Base-by-base conservation (phyloP, 2,888 invertebrate species). In the Rutpela maculata region DNA sequence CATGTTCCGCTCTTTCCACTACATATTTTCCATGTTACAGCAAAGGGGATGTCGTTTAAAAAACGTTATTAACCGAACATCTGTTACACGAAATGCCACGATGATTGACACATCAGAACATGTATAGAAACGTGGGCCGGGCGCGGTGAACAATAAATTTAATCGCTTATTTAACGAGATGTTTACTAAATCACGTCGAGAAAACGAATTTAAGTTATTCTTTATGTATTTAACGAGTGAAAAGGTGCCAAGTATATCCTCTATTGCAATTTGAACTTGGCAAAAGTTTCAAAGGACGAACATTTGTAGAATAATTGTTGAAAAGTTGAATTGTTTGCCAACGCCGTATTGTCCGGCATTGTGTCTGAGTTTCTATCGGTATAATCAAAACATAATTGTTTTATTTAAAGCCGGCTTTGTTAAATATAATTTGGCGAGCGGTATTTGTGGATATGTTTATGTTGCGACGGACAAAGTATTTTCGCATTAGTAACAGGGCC, bases 221-320 rank as follows among this genome's bases (percentile, higher is more conserved):
- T 15, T 65, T 65, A 65, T 65, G 15, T n/a, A 43, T 12, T 38
- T 43, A 38, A 65, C 17, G 12, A 38, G 35, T 38, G n/a, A n/a
- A 31, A 26, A 35, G 38, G 35, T 65, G 65, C 43, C 65, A 65
- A 65, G n/a, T n/a, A 43, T 65, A 38, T 65, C 26, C 18, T 35
- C 19, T 38, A 38, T 38, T 10, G 65, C 43, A 65, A 65, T 65
- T 43, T 43, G 65, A 65, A 65, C 43, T 65, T 43, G 31, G 65
- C 65, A 65, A 15, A 65, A 19, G 65, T 65, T 65, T 18, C 65
- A 18, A 43, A 65, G 18, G 17, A n/a, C 60, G 65, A 43, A 19
- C 17, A 65, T 65, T 65, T 65, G 65, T 43, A 19, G 4, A 17
- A 65, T 43, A 65, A 65, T 65, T 65, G 65, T 19, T 43, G 19